Base-by-base conservation (phyloP, 2,888 invertebrate species). In the Ennomos erosarius region DNA sequence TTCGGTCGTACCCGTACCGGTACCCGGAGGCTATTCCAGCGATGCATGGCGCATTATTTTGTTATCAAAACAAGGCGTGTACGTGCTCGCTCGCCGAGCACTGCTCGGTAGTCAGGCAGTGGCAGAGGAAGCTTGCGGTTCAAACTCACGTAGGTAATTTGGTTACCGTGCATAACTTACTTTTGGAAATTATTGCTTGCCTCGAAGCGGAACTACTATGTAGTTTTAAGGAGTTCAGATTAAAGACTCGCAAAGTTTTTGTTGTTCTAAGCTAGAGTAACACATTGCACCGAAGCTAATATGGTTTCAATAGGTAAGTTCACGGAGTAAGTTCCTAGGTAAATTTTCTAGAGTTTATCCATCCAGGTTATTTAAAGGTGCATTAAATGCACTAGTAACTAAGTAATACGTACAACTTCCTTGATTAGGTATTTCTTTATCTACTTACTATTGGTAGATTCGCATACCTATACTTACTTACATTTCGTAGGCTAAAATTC, bases 1-100 rank as follows among this genome's bases (percentile, higher is more conserved):
- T 53, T 46, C 60, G 68, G 68, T 70, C 65, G 65, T 64, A 57
- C 42, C 16, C 1, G 16, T 16, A 16, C 16, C 26, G 26, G 26
- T 26, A 26, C 26, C 58, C 53, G 26, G 51, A 43, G 57, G 58
- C 35, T 39, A 34, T 44, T 44, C 37, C 36, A 40, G 47, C 43
- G 59, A 50, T 55, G 59, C 59, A 54, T 40, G 36, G 53, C 43
- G 58, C 53, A 59, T 59, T 59, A 59, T 55, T 59, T 59, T 46
- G 54, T 55, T 59, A 59, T 59, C 59, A 50, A 13, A 59, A 46
- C 46, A 46, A 50, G 36, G 33, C 36, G 26, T 13, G 43, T 33
- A 59, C 59, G 59, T 59, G 59, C 55, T 42, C 50, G 45, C 38
- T 2, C 34, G 44, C 3, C 5, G 26, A 26, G 26, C 5, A n/a